Base-by-base conservation (phyloP, 53 echinoderm and acorn worm species). In the Antedon mediterranea region DNA sequence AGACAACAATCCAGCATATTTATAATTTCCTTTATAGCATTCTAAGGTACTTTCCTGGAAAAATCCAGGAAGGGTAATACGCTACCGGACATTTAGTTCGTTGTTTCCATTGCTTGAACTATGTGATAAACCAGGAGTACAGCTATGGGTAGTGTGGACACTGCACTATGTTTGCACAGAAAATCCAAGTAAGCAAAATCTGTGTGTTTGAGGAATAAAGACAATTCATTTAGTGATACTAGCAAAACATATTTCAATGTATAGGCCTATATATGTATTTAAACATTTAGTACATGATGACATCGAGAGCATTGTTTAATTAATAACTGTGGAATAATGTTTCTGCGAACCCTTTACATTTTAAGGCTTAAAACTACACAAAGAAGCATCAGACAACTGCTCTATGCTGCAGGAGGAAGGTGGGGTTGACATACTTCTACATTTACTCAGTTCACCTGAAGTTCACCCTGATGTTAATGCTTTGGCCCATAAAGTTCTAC, bases 101-200 rank as follows among this genome's bases (percentile, higher is more conserved):
- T 97, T 97, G 88, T 97, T 97, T 42, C 97, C 97, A 30, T 79
- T 97, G 28, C 85, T 91, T 32, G 87, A 85, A 33, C 89, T 91
- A 34, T 80, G 89, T 34, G 77, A 83, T 32, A 97, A 92, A 43
- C 84, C 90, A 0, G 97, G 97, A 78, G 97, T 97, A 27, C 97
- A 97, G 86, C 92, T 97, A 0, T 97, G 97, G 97, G 91, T 97
- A 71, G 97, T 97, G 0, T 97, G 97, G 97, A 97, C 97, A 0
- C 97, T 97, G 83, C 97, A 97, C 70, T 97, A 97, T 78, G 97
- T 97, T 28, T 97, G 97, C 77, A 89, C 97, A 4, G 97, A 97
- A 83, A 97, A 97, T 80, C n/a, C n/a, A n/a, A 85, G 97, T 97
- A 84, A 86, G 93, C 80, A 27, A 37, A 37, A 11, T 37, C 4